Evolutionary conservation across 2,113 vertebrate species (phyloP).

Genomic region (Halichoeres trimaculatus): DNA sequence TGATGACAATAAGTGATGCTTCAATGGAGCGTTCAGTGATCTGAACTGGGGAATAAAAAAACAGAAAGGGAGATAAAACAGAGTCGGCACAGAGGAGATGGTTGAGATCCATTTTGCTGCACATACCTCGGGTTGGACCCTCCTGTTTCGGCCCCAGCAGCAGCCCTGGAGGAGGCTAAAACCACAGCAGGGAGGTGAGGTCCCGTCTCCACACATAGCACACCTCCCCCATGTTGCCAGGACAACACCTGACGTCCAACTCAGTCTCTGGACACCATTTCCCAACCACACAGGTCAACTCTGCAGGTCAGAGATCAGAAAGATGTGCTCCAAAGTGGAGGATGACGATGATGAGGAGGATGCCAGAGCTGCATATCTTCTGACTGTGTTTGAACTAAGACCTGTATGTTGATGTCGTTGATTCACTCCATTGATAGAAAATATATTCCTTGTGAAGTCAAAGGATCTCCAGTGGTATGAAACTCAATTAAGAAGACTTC

Average conservation of each 20-base stretch:
- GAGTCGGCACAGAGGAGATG: background rate
- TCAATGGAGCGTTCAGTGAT: constrained; percentile 8
- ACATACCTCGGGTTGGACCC: constrained; percentile 82
- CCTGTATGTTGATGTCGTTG: background rate
- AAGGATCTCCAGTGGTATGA: background rate
- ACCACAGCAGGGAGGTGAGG: constrained; percentile 76
- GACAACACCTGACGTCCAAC: constrained; percentile 27
- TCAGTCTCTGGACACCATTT: constrained; percentile 35
- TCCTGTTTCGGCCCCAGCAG: constrained; percentile 78
- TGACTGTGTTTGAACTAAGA: background rate
- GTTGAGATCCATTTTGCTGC: background rate
- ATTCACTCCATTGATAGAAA: constrained; percentile 13
- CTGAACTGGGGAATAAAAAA: background rate
- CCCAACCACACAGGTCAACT: background rate
- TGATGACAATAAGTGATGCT: background rate
- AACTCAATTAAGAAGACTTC: background rate
- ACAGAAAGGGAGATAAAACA: background rate
- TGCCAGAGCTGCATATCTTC: constrained; percentile 23
- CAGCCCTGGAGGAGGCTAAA: constrained; percentile 74
- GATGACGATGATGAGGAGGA: background rate
- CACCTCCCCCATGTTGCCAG: constrained; percentile 73
- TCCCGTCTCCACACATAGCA: constrained; percentile 80
- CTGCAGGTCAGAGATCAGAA: constrained; percentile 17
- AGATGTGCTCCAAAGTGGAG: background rate
- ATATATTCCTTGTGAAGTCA: background rate